These are phyloP conservation scores for Onychomys arenicola DNA, from an alignment of 2,797 vertebrate species.

Conservation along the genomic window DNA sequence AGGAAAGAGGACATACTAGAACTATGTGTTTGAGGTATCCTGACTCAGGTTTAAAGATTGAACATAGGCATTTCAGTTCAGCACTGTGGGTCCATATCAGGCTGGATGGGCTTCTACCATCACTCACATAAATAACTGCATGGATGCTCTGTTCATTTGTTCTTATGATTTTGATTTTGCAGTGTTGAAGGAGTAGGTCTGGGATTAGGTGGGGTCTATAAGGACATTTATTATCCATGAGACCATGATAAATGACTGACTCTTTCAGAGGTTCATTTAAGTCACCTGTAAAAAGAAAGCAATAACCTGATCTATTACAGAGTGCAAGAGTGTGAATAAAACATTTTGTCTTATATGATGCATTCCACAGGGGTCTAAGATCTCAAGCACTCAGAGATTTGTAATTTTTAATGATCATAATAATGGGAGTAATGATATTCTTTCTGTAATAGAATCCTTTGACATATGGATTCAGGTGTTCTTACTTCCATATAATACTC, in stretches of 20 bases:
- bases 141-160: no score
- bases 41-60: not conserved
- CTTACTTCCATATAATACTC: not conserved
- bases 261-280: conserved; percentile 8
- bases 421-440: conserved; percentile 8
- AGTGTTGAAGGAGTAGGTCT: not conserved
- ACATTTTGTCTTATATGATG: not conserved
- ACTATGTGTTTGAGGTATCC: not conserved
- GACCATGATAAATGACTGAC: not conserved
- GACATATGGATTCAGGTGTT: not conserved
- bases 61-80: not conserved
- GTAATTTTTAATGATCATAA: conserved; percentile 54
- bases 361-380: not conserved
- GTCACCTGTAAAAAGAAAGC: not conserved
- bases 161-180: not conserved
- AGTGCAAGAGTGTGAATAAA: not conserved
- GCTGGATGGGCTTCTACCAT: not conserved
- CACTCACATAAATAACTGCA: not conserved
- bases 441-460: not conserved
- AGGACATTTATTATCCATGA: not conserved
- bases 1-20: not conserved
- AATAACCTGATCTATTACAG: not conserved
- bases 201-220: not conserved
- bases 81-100: not conserved
- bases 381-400: not conserved